Conservation (phyloP, 2,888 invertebrate species). For the Fragum whitleyi region DNA sequence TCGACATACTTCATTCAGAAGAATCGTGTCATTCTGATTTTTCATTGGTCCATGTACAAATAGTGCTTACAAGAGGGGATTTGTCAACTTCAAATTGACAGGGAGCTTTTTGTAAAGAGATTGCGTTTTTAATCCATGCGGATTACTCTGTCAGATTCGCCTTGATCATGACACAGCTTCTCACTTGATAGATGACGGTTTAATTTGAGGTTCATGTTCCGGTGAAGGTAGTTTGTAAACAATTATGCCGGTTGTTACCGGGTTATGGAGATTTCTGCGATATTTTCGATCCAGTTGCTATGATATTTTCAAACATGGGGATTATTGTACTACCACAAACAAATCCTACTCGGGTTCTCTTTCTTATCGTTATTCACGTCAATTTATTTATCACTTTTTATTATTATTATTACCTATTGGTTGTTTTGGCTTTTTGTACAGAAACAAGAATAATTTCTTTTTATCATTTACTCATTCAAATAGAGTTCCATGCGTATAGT, state of each 20-base stretch:
- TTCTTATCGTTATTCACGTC: too few species aligned
- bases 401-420: too few species aligned
- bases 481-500: too few species aligned
- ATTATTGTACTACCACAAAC: too few species aligned
- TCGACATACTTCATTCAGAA: neutral
- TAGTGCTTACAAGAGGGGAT: conserved; percentile 18
- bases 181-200: conserved; percentile 21
- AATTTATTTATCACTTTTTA: too few species aligned
- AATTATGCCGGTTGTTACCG: conserved; percentile 3
- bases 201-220: conserved; percentile 21
- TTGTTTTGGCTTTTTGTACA: too few species aligned
- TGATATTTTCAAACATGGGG: neutral
- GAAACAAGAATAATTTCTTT: too few species aligned
- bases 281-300: conserved; percentile 4
- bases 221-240: conserved; percentile 14
- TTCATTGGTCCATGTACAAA: conserved; percentile 5
- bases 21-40: neutral
- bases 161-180: conserved; percentile 31
- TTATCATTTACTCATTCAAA: too few species aligned
- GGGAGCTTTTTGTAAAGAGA: conserved; percentile 23
- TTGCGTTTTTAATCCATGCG: conserved; percentile 26
- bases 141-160: conserved; percentile 31
- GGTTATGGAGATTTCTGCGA: neutral
- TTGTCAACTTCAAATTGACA: conserved; percentile 29
- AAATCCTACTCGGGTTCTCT: too few species aligned